Conservation (phyloP, 2,797 vertebrate genomes). For the Macropus fuliginosus region DNA sequence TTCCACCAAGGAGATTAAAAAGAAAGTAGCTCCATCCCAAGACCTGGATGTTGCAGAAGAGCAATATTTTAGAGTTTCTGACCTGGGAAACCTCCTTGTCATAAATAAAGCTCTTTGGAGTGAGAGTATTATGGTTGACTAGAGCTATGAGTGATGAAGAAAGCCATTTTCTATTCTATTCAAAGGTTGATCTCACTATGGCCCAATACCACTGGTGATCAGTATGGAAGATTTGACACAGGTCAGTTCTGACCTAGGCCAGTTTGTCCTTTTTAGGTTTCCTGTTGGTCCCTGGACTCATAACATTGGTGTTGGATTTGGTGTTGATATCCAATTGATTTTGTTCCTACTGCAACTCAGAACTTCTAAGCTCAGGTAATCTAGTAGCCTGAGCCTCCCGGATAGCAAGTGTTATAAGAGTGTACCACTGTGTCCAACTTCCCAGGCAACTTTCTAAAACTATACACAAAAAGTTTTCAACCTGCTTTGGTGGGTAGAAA, state of each 20-base stretch:
- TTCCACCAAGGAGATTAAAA: neutral
- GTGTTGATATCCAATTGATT: neutral
- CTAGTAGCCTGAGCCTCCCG: neutral
- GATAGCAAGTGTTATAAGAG: neutral
- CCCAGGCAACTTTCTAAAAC: neutral
- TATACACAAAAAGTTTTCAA: neutral
- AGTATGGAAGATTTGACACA: neutral
- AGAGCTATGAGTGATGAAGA: neutral
- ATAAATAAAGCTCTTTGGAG: neutral
- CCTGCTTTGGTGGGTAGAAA: neutral
- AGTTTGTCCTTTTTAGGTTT: neutral
- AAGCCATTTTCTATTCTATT: neutral
- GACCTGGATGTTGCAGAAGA: neutral
- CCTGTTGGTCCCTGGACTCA: neutral
- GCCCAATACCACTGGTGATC: neutral
- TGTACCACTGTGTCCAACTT: neutral
- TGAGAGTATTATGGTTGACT: neutral
- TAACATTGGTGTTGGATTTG: neutral
- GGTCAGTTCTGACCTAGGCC: neutral
- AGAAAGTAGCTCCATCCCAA: neutral
- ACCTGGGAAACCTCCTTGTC: neutral
- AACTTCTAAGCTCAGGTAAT: neutral
- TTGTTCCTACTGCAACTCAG: neutral
- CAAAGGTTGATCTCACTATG: neutral
- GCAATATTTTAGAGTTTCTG: rapidly evolving